Conservation (phyloP, 2,888 invertebrate species). For the Caenorhabditis virilis region DNA sequence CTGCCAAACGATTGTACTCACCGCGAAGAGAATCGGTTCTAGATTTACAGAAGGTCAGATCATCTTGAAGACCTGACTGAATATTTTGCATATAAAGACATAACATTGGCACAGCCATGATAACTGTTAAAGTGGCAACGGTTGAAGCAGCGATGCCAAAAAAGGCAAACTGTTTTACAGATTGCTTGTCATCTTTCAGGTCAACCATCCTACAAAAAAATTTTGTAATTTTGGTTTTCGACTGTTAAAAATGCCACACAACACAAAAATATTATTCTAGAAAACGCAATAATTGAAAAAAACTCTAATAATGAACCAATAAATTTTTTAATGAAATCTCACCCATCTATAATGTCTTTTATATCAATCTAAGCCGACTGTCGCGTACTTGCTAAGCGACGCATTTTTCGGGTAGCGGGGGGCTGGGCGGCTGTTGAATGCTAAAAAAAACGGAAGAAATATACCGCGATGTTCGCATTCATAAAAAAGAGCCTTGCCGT, state of each 20-base stretch:
- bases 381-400: constrained; percentile 37
- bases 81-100: constrained; percentile 67
- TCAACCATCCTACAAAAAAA: constrained; percentile 26
- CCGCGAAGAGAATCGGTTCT: constrained; percentile 59
- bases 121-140: constrained; percentile 63
- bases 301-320: constrained; percentile 2
- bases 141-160: constrained; percentile 58
- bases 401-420: neutral
- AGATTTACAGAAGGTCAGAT: constrained; percentile 64
- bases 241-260: no score
- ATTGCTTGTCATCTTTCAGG: constrained; percentile 53
- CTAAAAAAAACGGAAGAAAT: no score
- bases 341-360: constrained; percentile 16
- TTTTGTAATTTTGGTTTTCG: neutral
- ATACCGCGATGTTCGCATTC: no score
- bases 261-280: no score
- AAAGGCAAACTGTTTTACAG: constrained; percentile 60
- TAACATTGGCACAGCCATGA: constrained; percentile 64
- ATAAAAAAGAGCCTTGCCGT: no score
- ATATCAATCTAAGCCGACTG: constrained; percentile 10
- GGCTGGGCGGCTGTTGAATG: no score
- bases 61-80: constrained; percentile 63
- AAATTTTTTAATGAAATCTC: neutral
- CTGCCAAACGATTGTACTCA: constrained; percentile 50
- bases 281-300: constrained; percentile 3